phyloP scores from a whole-genome alignment of 2,113 vertebrate genomes.

The Phylloscopus trochilus region DNA sequence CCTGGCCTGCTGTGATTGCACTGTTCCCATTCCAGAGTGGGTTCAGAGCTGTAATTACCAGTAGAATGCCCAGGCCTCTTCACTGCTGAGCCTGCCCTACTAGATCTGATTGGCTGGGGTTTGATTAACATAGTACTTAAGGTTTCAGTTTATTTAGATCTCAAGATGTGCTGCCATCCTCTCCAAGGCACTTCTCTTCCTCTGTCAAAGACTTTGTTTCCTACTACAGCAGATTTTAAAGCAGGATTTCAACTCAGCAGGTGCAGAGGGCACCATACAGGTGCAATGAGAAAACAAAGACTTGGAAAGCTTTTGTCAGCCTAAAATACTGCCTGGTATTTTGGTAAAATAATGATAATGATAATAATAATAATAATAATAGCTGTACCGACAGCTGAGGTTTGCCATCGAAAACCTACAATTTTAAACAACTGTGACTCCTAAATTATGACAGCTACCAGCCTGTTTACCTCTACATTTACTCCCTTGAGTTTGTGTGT shows the following conservation, averaged over 20 bases:
- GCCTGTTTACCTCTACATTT: neutral
- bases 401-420: slow-evolving; percentile 55
- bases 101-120: neutral
- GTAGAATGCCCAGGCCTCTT: neutral
- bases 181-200: neutral
- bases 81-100: neutral
- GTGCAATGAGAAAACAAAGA: slow-evolving; percentile 66
- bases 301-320: slow-evolving; percentile 56
- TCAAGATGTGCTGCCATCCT: neutral
- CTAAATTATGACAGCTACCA: neutral
- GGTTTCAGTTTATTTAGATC: neutral
- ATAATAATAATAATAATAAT: slow-evolving; percentile 43
- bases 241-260: slow-evolving; percentile 46
- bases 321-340: slow-evolving; percentile 57
- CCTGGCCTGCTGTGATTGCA: neutral
- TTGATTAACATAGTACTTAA: neutral
- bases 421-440: slow-evolving; percentile 66
- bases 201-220: slow-evolving; percentile 36
- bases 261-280: slow-evolving; percentile 9
- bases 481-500: neutral
- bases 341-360: slow-evolving; percentile 72
- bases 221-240: slow-evolving; percentile 43
- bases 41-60: neutral
- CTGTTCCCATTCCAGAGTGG: neutral
- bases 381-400: slow-evolving; percentile 24